Base-by-base conservation (phyloP, 2,113 vertebrate genomes). In the Amia ocellicauda region DNA sequence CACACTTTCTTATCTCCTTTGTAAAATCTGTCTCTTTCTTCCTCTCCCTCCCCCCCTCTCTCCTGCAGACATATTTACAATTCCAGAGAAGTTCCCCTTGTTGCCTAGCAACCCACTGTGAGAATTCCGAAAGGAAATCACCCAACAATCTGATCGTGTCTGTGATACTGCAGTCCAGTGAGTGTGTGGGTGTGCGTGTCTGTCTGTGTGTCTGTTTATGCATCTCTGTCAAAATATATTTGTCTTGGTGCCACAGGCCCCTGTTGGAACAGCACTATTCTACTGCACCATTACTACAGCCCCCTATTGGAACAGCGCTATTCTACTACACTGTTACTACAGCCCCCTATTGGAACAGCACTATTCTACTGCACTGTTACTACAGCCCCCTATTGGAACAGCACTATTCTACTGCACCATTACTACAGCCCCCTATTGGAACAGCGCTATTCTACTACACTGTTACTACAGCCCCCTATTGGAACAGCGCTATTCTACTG, bases 61-160 rank as follows among this genome's bases (percentile, higher is more conserved):
- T 63, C 58, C 60, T 66, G 64, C 52, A 64, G 70, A 69, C 69
- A 67, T 69, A 66, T 74, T 74, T 73, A 66, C 68, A 64, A 69
- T 70, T 64, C 78, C 71, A 75, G 76, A 70, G 65, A 75, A 73
- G 74, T 76, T 71, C 60, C 66, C 72, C 66, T 66, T 58, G 85
- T 89, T 86, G 83, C 87, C 74, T 88, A 84, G 87, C 84, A 89
- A 89, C 87, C 79, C 74, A 69, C 70, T 43, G 63, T 70, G 63
- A 2, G n/a, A 67, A 76, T 79, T 73, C 69, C 71, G n/a, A 63
- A 74, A 70, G 67, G 66, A 74, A 67, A 70, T 41, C 63, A 69
- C 55, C 74, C 43, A 64, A 57, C 36, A 47, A 49, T 60, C 64
- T 58, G 61, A 73, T 77, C 78, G 75, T 81, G 78, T 76, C 71